These are phyloP conservation scores for Meriones psammophilus DNA, from an alignment of 2,797 vertebrate genomes.

Conservation along the genomic window DNA sequence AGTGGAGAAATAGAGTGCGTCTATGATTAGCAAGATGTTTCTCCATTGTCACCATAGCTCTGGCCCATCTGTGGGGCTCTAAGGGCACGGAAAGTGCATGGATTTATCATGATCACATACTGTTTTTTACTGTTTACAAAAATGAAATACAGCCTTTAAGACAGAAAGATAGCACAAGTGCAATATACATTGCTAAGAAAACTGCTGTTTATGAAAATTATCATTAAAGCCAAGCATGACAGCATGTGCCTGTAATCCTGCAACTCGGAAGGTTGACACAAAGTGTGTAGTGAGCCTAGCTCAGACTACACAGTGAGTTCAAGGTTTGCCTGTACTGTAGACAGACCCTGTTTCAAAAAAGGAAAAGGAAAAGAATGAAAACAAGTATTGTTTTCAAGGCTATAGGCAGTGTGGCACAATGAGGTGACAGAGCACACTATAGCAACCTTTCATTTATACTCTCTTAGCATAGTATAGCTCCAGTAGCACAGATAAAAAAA, in stretches of 20 bases:
- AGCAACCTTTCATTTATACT: background rate
- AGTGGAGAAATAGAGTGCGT: background rate
- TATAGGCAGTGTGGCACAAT: fast-evolving
- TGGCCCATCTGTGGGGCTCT: background rate
- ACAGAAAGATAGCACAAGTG: background rate
- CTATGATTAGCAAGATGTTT: constrained; percentile 20
- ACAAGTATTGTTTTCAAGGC: background rate
- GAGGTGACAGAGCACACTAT: too few species aligned
- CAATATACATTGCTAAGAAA: background rate
- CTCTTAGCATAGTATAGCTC: background rate
- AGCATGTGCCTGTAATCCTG: background rate
- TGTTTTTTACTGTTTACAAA: background rate
- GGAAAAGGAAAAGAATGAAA: background rate
- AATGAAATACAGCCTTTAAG: background rate
- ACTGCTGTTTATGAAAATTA: background rate
- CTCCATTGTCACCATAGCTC: background rate
- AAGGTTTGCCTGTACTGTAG: background rate
- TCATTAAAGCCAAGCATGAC: background rate
- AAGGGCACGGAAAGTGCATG: background rate
- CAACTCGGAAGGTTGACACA: background rate
- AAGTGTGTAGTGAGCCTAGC: background rate
- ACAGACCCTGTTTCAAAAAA: background rate
- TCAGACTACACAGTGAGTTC: background rate
- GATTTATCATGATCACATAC: background rate
- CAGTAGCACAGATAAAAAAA: too few species aligned